phyloP scores from a whole-genome alignment of 1,140 invertebrate genomes.

The Lucilia cuprina region DNA sequence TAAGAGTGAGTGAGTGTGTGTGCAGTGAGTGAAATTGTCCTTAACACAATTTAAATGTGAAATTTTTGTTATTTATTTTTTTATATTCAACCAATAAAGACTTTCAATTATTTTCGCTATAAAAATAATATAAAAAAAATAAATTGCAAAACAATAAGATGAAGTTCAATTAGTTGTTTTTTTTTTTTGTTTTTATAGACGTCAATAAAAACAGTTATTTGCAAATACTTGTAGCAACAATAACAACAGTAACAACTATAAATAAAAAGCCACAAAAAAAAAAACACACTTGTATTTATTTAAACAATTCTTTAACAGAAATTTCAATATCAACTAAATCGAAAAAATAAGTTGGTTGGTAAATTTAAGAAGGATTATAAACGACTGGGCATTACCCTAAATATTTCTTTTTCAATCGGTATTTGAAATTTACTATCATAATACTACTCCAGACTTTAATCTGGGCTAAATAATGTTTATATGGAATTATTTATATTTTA shows the following conservation, averaged over 20 bases:
- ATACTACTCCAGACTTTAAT: no score
- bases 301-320: not conserved
- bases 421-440: not conserved
- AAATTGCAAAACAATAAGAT: not conserved
- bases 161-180: not conserved
- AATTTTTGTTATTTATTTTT: not conserved
- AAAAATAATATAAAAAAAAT: not conserved
- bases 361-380: no score
- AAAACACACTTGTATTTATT: not conserved
- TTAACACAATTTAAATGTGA: conserved; percentile 3
- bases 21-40: not conserved
- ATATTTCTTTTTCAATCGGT: no score
- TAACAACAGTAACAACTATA: not conserved
- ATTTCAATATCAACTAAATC: not conserved
- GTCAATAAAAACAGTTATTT: not conserved
- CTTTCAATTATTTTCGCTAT: not conserved
- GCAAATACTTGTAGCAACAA: not conserved
- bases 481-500: no score
- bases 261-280: not conserved
- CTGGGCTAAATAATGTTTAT: no score
- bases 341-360: not conserved
- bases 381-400: not conserved
- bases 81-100: not conserved
- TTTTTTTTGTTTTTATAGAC: not conserved
- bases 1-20: not conserved